These are phyloP conservation scores for Piaya cayana DNA, from an alignment of 2,113 vertebrate species.

Conservation along the genomic window DNA sequence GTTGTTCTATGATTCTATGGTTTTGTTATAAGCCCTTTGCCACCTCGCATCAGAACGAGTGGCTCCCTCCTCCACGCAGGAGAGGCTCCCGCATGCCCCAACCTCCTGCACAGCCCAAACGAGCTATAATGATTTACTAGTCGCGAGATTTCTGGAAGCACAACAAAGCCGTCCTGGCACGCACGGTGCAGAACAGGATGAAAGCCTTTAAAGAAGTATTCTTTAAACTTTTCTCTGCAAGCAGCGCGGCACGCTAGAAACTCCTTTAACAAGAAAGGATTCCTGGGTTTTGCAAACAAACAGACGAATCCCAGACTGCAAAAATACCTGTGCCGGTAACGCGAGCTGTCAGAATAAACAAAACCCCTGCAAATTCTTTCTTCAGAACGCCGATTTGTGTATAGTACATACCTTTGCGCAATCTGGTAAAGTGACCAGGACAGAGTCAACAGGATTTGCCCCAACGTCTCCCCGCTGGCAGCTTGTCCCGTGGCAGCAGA, in stretches of 20 bases:
- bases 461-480: not conserved
- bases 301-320: not conserved
- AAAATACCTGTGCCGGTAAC: not conserved
- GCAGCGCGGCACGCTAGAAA: not conserved
- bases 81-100: not conserved
- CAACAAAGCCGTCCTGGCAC: not conserved
- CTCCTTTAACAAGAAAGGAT: not conserved
- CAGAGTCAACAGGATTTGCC: not conserved
- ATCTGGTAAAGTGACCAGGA: not conserved
- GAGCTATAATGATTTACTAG: not conserved
- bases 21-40: accelerated
- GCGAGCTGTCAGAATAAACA: not conserved
- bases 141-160: not conserved
- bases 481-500: not conserved
- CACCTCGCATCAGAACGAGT: accelerated
- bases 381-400: accelerated
- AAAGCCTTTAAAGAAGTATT: not conserved
- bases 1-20: no score
- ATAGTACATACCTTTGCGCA: not conserved
- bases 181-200: accelerated
- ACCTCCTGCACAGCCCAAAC: not conserved
- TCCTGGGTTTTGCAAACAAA: not conserved
- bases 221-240: not conserved
- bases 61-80: not conserved
- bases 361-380: not conserved